These are phyloP conservation scores for Candoia aspera DNA, from an alignment of 2,113 vertebrate species.

Conservation along the genomic window DNA sequence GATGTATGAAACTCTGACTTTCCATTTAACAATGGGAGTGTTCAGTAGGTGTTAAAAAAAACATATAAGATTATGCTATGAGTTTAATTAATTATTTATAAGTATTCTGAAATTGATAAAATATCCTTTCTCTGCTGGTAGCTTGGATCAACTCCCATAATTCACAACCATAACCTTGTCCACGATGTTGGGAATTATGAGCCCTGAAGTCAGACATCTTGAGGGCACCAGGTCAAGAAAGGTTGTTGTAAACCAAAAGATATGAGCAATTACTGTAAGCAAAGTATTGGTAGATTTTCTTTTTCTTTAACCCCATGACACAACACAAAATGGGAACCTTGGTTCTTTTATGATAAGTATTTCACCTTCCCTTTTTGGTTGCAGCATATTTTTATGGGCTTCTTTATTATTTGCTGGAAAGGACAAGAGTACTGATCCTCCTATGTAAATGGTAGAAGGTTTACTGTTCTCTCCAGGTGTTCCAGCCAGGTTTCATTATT, in stretches of 20 bases:
- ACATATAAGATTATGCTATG: neutral
- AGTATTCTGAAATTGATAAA: neutral
- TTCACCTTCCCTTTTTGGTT: slow-evolving; percentile 54
- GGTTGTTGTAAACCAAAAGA: neutral
- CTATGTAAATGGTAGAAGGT: slow-evolving; percentile 70
- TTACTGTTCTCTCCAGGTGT: slow-evolving; percentile 72
- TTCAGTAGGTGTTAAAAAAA: neutral
- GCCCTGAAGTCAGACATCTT: neutral
- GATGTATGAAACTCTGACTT: neutral
- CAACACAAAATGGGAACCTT: slow-evolving; percentile 54
- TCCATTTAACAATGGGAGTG: neutral
- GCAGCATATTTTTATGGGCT: neutral
- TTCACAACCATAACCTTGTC: neutral
- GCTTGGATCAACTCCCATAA: neutral
- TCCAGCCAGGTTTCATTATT: slow-evolving; percentile 72
- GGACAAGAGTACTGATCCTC: slow-evolving; percentile 43
- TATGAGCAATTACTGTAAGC: slow-evolving; percentile 25
- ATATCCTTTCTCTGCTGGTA: neutral
- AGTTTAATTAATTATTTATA: neutral
- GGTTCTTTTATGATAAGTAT: slow-evolving; percentile 45
- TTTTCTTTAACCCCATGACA: slow-evolving; percentile 24
- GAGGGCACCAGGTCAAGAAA: neutral
- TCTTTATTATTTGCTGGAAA: neutral
- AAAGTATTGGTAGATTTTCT: slow-evolving; percentile 48
- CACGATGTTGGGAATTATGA: neutral